phyloP scores from a whole-genome alignment of 2,797 vertebrate genomes.

The Lycodopsis pacificus region DNA sequence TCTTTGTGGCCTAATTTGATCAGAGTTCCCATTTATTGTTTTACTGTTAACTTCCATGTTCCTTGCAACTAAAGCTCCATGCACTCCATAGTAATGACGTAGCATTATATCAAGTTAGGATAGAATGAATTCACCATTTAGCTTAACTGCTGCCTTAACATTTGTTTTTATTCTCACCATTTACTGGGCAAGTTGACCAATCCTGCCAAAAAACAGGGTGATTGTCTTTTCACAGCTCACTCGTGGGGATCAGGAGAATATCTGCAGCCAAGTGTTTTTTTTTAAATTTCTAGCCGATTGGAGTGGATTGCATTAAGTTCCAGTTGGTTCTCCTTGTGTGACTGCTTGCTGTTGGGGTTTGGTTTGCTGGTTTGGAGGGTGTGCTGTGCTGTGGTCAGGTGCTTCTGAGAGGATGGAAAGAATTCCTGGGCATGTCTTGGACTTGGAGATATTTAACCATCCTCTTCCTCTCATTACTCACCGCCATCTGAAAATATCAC shows the following conservation, averaged over 20 bases:
- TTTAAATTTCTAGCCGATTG: not conserved
- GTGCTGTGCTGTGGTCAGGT: conserved; percentile 57
- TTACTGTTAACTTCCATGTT: not conserved
- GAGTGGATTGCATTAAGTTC: conserved; percentile 13
- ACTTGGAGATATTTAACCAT: conserved; percentile 61
- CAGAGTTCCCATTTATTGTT: conserved; percentile 13
- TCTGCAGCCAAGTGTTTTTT: conserved; percentile 26
- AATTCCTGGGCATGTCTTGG: conserved; percentile 57
- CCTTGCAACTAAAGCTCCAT: not conserved
- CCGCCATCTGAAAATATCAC: conserved; percentile 49
- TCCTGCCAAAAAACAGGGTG: not conserved
- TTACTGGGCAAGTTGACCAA: not conserved
- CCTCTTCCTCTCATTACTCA: conserved; percentile 65
- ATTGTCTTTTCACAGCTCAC: not conserved
- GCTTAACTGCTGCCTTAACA: not conserved
- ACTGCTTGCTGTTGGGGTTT: conserved; percentile 23
- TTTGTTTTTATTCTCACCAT: not conserved
- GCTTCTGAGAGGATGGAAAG: conserved; percentile 61
- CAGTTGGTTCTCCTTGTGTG: conserved; percentile 21
- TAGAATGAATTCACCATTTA: not conserved
- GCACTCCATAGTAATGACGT: not conserved
- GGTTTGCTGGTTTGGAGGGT: conserved; percentile 48
- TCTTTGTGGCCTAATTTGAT: conserved; percentile 21
- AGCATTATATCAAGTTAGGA: not conserved
- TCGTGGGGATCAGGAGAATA: not conserved